Evolutionary conservation across 2,888 invertebrate species (phyloP).

Genomic region (Limenitis camilla): DNA sequence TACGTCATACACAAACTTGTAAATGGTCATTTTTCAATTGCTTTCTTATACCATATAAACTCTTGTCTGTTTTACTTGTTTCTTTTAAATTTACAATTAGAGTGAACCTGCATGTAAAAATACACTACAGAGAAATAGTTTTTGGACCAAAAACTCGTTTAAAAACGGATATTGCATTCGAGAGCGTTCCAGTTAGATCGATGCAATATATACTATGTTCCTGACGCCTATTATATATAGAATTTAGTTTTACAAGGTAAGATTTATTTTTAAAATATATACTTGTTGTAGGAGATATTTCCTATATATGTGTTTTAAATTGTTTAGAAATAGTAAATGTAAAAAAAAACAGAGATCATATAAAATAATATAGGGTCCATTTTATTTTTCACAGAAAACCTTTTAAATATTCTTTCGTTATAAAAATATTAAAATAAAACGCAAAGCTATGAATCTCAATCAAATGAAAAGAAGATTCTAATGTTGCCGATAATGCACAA

Average conservation of each 20-base stretch:
- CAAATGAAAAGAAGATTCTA: not conserved
- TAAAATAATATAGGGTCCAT: no score
- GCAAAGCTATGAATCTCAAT: not conserved
- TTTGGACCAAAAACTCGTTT: conserved; percentile 72
- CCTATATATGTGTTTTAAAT: no score
- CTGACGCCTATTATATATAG: conserved; percentile 28
- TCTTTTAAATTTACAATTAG: conserved; percentile 23
- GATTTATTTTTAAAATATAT: conserved; percentile 1
- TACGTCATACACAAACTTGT: no score
- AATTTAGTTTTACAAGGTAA: not conserved
- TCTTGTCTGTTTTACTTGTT: not conserved
- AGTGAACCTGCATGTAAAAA: conserved; percentile 30
- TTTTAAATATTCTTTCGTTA: no score
- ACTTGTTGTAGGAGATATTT: not conserved
- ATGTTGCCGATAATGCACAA: conserved; percentile 5
- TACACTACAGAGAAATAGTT: conserved; percentile 61
- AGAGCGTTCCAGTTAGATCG: conserved; percentile 59
- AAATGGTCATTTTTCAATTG: no score
- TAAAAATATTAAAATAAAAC: no score
- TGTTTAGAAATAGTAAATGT: no score
- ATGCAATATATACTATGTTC: conserved; percentile 57
- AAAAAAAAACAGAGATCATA: no score
- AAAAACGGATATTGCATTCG: conserved; percentile 73
- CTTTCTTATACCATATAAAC: not conserved
- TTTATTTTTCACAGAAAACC: no score